Conservation (phyloP, 2,888 invertebrate genomes). For the Thalpophila matura region DNA sequence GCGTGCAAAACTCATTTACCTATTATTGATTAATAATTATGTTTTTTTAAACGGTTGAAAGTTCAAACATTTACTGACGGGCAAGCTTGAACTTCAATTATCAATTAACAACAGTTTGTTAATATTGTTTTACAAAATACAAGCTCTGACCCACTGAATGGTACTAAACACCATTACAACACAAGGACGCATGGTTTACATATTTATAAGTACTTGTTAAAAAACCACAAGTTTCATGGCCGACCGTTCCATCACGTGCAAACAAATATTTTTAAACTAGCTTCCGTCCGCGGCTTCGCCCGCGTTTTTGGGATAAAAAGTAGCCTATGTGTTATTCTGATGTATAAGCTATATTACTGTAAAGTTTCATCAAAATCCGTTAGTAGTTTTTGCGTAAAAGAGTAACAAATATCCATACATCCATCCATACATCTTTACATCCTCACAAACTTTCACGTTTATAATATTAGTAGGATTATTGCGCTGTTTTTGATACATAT, state of each 20-base stretch:
- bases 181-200: conserved; percentile 49
- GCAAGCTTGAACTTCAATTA: conserved; percentile 44
- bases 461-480: no score
- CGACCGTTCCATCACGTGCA: conserved; percentile 57
- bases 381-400: no score
- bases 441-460: no score
- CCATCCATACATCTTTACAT: no score
- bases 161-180: conserved; percentile 41
- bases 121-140: conserved; percentile 46
- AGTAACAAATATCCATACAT: no score
- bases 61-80: not conserved
- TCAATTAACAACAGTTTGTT: conserved; percentile 46
- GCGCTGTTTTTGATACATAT: no score
- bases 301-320: no score
- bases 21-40: not conserved
- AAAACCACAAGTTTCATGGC: conserved; percentile 54
- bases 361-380: no score
- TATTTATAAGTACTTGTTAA: conserved; percentile 46
- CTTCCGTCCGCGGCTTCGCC: no score
- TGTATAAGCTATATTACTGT: no score
- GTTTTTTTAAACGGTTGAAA: not conserved
- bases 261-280: conserved; percentile 26
- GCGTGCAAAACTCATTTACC: not conserved
- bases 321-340: no score
- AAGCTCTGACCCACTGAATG: conserved; percentile 24